Conservation (phyloP, 2,888 invertebrate species). For the Aleiodes testaceus region DNA sequence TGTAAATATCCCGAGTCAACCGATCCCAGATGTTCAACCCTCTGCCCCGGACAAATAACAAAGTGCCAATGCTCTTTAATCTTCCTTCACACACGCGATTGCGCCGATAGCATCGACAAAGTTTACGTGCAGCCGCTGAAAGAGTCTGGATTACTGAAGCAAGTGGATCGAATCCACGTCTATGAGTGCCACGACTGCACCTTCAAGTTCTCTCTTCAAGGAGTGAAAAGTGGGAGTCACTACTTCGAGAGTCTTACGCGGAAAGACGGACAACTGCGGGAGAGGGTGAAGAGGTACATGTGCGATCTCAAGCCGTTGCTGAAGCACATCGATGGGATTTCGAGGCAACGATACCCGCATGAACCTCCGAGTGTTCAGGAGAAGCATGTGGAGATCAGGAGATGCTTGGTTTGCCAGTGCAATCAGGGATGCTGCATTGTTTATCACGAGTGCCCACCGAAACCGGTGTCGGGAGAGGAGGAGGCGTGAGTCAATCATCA, state of each 20-base stretch:
- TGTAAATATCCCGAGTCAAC: not conserved
- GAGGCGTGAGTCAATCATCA: not conserved
- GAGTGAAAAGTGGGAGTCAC: not conserved
- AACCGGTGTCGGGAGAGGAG: not conserved
- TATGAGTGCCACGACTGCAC: conserved; percentile 10
- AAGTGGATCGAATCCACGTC: conserved; percentile 17
- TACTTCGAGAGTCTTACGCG: conserved; percentile 17
- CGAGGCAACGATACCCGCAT: not conserved
- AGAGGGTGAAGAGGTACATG: not conserved
- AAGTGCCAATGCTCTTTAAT: not conserved
- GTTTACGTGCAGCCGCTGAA: not conserved
- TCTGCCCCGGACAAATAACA: not conserved
- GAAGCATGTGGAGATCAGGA: not conserved
- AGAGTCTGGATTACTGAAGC: not conserved
- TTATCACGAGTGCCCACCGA: conserved; percentile 16
- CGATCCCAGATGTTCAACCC: not conserved
- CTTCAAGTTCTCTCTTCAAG: not conserved
- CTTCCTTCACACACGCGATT: not conserved
- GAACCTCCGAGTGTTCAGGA: conserved; percentile 2
- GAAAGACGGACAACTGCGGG: conserved; percentile 8
- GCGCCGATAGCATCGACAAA: not conserved
- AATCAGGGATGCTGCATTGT: conserved; percentile 6
- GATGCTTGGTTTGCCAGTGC: not conserved
- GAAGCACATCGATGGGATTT: not conserved
- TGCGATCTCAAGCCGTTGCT: not conserved